Conservation (phyloP, 1,140 invertebrate genomes). For the Drosophila auraria region DNA sequence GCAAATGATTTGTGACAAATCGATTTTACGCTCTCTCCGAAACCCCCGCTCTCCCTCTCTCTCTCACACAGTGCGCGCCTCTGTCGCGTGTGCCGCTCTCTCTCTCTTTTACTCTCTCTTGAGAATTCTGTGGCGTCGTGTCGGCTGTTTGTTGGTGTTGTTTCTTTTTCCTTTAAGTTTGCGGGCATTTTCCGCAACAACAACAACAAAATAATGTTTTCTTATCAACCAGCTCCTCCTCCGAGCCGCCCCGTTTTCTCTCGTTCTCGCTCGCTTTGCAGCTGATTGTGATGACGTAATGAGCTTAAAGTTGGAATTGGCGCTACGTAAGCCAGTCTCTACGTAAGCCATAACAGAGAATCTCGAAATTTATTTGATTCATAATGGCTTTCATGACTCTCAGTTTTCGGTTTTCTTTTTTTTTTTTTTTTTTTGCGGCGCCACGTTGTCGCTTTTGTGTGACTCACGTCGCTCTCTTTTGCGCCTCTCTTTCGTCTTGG, state of each 20-base stretch:
- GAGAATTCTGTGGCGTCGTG: slow-evolving; percentile 35
- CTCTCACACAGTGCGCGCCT: slow-evolving; percentile 1
- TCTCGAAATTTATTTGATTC: slow-evolving; percentile 12
- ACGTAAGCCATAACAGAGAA: not conserved
- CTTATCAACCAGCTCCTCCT: slow-evolving; percentile 34
- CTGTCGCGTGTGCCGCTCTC: slow-evolving; percentile 19
- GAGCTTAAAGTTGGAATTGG: slow-evolving; percentile 23
- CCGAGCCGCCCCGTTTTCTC: not conserved
- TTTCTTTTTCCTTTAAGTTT: slow-evolving; percentile 24
- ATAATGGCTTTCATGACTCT: slow-evolving; percentile 6
- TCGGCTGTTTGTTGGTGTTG: slow-evolving; percentile 40
- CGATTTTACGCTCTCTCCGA: slow-evolving; percentile 63
- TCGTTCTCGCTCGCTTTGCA: slow-evolving; percentile 6
- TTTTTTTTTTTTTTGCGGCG: slow-evolving; percentile 27
- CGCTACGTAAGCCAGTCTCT: slow-evolving; percentile 22
- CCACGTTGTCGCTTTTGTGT: slow-evolving; percentile 43
- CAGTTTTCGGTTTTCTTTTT: not conserved
- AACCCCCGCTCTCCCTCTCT: slow-evolving; percentile 15
- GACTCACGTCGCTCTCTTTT: slow-evolving; percentile 40
- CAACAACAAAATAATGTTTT: slow-evolving; percentile 41
- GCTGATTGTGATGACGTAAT: slow-evolving; percentile 49
- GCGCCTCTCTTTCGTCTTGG: slow-evolving; percentile 29
- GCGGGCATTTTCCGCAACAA: slow-evolving; percentile 36
- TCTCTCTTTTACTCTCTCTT: slow-evolving; percentile 28
- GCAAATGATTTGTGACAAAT: slow-evolving; percentile 73